These are phyloP conservation scores for Drosophila nebulosa DNA, from an alignment of 1,140 invertebrate genomes.

Conservation along the genomic window DNA sequence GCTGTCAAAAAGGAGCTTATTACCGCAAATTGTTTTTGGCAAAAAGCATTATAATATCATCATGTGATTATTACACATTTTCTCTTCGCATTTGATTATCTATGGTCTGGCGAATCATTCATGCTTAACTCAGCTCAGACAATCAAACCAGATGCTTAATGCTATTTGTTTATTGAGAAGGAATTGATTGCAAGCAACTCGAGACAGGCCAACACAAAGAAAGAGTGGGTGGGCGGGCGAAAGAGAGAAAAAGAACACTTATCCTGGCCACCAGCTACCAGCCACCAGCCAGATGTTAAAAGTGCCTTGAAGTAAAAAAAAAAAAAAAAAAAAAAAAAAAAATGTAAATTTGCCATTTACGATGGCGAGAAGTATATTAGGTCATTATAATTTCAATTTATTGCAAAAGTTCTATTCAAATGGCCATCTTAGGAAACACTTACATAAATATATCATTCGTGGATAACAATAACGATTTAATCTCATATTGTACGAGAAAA, in stretches of 20 bases:
- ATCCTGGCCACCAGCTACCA: not conserved
- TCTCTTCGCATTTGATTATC: conserved; percentile 4
- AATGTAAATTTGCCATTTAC: not conserved
- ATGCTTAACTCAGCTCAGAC: conserved; percentile 2
- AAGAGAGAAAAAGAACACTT: not conserved
- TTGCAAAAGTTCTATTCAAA: not conserved
- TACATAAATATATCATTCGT: not conserved
- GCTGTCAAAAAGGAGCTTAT: conserved; percentile 9
- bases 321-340: too few relatives aligned
- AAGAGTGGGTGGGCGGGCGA: not conserved
- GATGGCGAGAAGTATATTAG: not conserved
- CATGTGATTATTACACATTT: conserved; percentile 1
- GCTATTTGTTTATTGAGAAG: conserved; percentile 17
- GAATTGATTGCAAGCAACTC: conserved; percentile 1
- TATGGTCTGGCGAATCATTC: conserved; percentile 1
- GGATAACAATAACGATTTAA: too few relatives aligned
- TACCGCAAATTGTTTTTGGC: conserved; percentile 4
- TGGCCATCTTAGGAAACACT: not conserved
- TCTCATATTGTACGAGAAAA: too few relatives aligned
- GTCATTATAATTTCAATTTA: not conserved
- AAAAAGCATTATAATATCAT: conserved; percentile 6
- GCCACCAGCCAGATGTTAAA: not conserved
- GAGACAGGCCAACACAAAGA: not conserved
- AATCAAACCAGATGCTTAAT: conserved; percentile 10
- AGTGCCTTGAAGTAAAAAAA: not conserved